Evolutionary conservation across 2,797 vertebrate genomes (phyloP).

Genomic region (Cheirogaleus major): DNA sequence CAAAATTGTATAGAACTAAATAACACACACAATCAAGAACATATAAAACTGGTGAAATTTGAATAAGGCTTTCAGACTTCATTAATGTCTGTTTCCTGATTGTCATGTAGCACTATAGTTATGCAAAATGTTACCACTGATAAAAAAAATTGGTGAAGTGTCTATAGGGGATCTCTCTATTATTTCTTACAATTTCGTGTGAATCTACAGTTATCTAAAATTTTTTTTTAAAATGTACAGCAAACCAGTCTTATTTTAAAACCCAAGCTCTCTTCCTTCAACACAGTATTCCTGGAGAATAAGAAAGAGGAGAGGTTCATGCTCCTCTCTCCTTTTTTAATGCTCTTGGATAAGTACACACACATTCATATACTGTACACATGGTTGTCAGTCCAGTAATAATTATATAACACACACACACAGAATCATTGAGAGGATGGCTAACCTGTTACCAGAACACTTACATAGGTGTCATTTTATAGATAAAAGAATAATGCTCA

Average conservation of each 20-base stretch:
- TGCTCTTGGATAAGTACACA: not conserved
- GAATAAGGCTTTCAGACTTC: not conserved
- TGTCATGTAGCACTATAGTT: not conserved
- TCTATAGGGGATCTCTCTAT: not conserved
- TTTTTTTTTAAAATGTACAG: not conserved
- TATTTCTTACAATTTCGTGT: not conserved
- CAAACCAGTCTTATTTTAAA: conserved; percentile 27
- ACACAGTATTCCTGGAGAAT: not conserved
- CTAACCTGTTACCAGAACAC: not conserved
- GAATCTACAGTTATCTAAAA: not conserved
- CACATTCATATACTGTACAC: not conserved
- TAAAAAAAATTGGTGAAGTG: not conserved
- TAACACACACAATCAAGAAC: not conserved
- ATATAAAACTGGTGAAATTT: not conserved
- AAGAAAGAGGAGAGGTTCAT: not conserved
- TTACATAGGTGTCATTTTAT: conserved; percentile 15
- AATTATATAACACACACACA: not conserved
- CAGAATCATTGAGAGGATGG: not conserved
- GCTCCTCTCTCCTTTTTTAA: not conserved
- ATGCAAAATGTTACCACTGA: not conserved
- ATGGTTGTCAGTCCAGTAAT: not conserved
- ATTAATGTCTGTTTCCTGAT: not conserved
- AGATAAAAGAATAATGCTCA: not conserved
- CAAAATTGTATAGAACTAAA: not conserved
- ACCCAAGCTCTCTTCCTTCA: not conserved